phyloP scores from a whole-genome alignment of 2,888 invertebrate genomes.

The Apamea sordens region DNA sequence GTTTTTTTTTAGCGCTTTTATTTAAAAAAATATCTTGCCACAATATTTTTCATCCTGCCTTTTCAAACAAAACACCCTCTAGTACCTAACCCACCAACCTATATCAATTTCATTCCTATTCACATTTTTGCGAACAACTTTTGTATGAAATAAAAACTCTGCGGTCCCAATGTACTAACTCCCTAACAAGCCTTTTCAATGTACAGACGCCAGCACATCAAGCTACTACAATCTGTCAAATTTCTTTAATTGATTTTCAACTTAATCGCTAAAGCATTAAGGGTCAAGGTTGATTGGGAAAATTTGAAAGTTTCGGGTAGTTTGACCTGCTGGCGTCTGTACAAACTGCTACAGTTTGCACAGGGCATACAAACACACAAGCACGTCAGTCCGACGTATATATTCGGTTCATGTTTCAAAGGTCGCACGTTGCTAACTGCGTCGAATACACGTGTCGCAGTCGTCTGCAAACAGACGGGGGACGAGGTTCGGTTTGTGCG shows the following conservation, averaged over 20 bases:
- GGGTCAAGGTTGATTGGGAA: too few relatives aligned
- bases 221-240: too few relatives aligned
- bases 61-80: too few relatives aligned
- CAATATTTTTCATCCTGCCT: background rate
- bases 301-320: too few relatives aligned
- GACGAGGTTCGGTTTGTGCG: constrained; percentile 23
- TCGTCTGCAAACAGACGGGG: constrained; percentile 22
- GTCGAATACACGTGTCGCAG: constrained; percentile 33
- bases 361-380: constrained; percentile 6
- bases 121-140: background rate
- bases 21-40: background rate
- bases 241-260: too few relatives aligned
- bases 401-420: constrained; percentile 23
- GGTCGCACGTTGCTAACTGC: constrained; percentile 9
- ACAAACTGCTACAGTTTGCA: constrained; percentile 1
- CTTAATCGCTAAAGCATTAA: too few relatives aligned
- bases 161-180: background rate
- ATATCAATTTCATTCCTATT: background rate
- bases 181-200: constrained; percentile 12
- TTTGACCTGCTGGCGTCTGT: too few relatives aligned
- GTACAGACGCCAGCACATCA: too few relatives aligned
- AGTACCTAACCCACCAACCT: background rate
- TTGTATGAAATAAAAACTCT: background rate
- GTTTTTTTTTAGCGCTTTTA: too few relatives aligned
- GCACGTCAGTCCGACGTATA: background rate